Evolutionary conservation across 1,140 invertebrate genomes (phyloP).

Genomic region (Aricia agestis): DNA sequence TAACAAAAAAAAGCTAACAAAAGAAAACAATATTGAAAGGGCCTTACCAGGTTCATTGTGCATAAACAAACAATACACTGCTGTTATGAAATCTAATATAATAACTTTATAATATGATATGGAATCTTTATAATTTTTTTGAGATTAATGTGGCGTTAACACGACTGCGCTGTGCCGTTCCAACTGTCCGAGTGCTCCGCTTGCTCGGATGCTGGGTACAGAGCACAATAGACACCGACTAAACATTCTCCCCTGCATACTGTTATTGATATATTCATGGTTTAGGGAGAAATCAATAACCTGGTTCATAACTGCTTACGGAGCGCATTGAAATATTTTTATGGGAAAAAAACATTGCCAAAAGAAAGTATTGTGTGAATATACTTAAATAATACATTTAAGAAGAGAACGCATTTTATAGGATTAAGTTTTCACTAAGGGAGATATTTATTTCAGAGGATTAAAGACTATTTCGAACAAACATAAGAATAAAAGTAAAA

Average conservation of each 20-base stretch:
- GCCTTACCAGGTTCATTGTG: constrained; percentile 71
- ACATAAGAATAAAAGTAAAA: not conserved
- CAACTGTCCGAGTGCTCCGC: constrained; percentile 48
- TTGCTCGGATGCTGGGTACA: constrained; percentile 41
- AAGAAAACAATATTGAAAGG: constrained; percentile 54
- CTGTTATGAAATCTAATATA: constrained; percentile 41
- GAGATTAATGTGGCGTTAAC: constrained; percentile 37
- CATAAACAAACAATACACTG: constrained; percentile 55
- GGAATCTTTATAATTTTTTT: constrained; percentile 19
- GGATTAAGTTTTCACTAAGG: too few relatives aligned
- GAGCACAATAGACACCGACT: constrained; percentile 55
- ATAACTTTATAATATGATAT: constrained; percentile 37
- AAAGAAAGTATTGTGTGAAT: not conserved
- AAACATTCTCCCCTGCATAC: constrained; percentile 43
- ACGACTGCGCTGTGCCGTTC: constrained; percentile 55
- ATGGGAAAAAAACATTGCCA: not conserved
- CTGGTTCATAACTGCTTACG: not conserved
- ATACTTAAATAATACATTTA: too few relatives aligned
- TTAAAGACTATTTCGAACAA: not conserved
- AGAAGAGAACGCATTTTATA: too few relatives aligned
- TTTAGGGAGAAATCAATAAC: constrained; percentile 53
- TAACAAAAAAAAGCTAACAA: constrained; percentile 49
- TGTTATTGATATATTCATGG: constrained; percentile 48
- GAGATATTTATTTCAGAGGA: too few relatives aligned
- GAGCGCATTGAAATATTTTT: not conserved